These are phyloP conservation scores for Drosophila merina DNA, from an alignment of 2,888 invertebrate genomes.

Conservation along the genomic window DNA sequence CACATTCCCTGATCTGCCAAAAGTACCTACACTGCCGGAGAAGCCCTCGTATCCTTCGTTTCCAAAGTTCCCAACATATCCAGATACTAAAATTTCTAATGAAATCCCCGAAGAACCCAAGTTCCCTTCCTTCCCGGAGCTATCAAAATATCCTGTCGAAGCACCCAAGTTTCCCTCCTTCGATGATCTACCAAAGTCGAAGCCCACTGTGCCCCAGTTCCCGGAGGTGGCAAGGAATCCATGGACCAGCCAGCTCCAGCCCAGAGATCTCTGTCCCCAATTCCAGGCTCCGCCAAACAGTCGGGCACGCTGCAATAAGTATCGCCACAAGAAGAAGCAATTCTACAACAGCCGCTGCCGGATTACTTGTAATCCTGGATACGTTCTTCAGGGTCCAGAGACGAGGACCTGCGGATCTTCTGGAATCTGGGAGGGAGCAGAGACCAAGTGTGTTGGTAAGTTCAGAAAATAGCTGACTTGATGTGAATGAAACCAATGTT, in stretches of 20 bases:
- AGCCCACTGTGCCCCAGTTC: background rate
- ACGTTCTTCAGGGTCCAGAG: conserved; percentile 85
- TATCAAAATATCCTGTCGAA: background rate
- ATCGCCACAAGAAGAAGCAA: conserved; percentile 81
- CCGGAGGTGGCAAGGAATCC: background rate
- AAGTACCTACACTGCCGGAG: conserved; percentile 9
- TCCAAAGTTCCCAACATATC: background rate
- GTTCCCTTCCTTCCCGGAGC: background rate
- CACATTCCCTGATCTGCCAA: conserved; percentile 10
- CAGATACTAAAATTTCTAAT: conserved; percentile 7
- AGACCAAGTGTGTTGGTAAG: conserved; percentile 85
- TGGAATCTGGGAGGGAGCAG: conserved; percentile 85
- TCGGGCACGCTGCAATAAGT: conserved; percentile 81
- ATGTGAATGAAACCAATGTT: too few relatives aligned
- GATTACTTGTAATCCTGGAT: conserved; percentile 84
- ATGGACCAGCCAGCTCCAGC: background rate
- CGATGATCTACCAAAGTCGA: background rate
- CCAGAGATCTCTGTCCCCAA: conserved; percentile 79
- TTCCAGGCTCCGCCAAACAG: conserved; percentile 81
- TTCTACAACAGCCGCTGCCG: conserved; percentile 83
- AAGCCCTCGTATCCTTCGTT: background rate
- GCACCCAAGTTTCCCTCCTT: conserved; percentile 5
- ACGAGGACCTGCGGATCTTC: conserved; percentile 85
- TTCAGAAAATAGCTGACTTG: too few relatives aligned
- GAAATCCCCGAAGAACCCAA: conserved; percentile 3